A percentile compares a stretch with the other conserved stretches of the same genome.
phyloP scores from a whole-genome alignment of 2,888 invertebrate genomes.

The Cataglyphis livida region DNA sequence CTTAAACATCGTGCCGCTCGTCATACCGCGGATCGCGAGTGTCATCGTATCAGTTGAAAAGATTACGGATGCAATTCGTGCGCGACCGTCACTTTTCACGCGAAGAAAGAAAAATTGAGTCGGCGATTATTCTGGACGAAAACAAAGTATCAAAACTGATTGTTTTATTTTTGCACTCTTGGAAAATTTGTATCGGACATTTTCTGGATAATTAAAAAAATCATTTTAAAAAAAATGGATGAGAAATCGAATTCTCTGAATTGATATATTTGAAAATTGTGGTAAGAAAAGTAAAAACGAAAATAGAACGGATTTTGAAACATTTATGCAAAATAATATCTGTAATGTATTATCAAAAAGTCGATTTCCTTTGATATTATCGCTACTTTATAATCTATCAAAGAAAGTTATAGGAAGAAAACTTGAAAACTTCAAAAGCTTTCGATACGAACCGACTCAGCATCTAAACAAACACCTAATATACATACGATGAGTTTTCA shows the following conservation, averaged over 20 bases:
- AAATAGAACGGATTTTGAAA: neutral
- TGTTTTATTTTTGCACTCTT: neutral
- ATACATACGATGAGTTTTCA: neutral
- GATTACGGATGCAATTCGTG: neutral
- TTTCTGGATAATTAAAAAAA: neutral
- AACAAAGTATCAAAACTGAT: neutral
- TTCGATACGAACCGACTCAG: neutral
- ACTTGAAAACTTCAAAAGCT: neutral
- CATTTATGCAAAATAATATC: neutral
- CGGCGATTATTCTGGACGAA: neutral
- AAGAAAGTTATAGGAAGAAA: neutral
- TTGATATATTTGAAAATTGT: neutral
- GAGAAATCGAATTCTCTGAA: neutral
- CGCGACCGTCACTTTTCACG: neutral
- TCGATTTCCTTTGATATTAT: neutral
- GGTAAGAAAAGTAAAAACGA: neutral
- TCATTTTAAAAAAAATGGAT: neutral
- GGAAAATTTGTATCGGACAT: neutral
- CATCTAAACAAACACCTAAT: neutral
- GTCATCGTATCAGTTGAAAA: constrained; percentile 32
- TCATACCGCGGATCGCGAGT: constrained; percentile 18
- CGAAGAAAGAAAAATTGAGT: neutral
- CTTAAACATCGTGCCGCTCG: constrained; percentile 34
- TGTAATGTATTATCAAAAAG: neutral
- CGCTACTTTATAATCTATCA: neutral